Percentiles rank a stretch among this genome's conserved stretches.
Evolutionary conservation across 2,113 vertebrate species (phyloP).

Genomic region (Anguilla japonica): DNA sequence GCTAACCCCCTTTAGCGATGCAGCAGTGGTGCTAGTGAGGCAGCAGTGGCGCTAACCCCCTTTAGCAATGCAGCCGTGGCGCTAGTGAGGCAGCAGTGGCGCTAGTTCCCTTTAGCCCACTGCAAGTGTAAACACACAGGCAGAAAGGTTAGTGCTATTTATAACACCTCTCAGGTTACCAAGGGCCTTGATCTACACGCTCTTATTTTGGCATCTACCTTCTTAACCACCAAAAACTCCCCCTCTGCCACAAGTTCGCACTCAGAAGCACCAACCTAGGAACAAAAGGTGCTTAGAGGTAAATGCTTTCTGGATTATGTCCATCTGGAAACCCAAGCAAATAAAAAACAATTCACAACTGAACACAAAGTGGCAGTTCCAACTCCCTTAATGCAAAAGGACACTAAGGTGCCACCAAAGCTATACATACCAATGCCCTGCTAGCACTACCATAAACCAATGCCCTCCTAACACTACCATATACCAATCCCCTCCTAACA

Average conservation of each 20-base stretch:
- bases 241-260: slow-evolving; percentile 25
- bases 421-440: too few relatives aligned
- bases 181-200: slow-evolving; percentile 55
- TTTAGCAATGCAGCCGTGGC: too few relatives aligned
- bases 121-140: neutral
- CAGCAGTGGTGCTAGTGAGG: too few relatives aligned
- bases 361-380: neutral
- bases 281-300: slow-evolving; percentile 23
- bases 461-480: too few relatives aligned
- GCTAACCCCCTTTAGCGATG: neutral
- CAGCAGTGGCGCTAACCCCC: too few relatives aligned
- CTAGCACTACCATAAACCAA: too few relatives aligned
- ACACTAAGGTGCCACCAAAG: too few relatives aligned
- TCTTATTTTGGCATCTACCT: slow-evolving; percentile 69
- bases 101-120: neutral
- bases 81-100: neutral
- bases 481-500: too few relatives aligned
- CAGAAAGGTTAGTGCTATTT: slow-evolving; percentile 58
- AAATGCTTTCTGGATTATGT: slow-evolving; percentile 26
- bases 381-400: neutral
- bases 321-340: neutral
- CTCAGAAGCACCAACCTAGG: slow-evolving; percentile 32
- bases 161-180: slow-evolving; percentile 75
- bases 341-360: neutral
- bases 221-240: slow-evolving; percentile 24